Evolutionary conservation across 2,113 vertebrate species (phyloP), one percentile per base, ranked within the genome.

Genomic region (human): DNA sequence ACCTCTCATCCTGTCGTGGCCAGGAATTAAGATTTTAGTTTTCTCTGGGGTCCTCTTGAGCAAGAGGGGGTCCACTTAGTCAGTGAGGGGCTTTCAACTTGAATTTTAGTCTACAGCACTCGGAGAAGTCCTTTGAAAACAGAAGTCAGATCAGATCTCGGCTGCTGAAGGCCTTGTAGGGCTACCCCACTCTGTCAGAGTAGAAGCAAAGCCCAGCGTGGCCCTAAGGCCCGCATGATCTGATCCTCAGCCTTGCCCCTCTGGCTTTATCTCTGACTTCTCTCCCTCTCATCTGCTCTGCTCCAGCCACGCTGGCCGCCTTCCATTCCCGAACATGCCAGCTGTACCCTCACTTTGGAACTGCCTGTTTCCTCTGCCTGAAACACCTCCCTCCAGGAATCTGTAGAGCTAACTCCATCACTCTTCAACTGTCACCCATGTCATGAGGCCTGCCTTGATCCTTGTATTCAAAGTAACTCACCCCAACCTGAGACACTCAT

Each of bases 201-300:
- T 38, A 43, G 61, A 91, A 97, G 78, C 52, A 45, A 84, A 57
- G 79, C 20, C 35, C 38, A 40, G 59, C 9, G 52, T 3, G 61
- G 11, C 79, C 55, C 27, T 1, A 20, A 79, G 23, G 5, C 23
- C 52, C 13, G 48, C n/a, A 10, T 7, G 23, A 12, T 18, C 64
- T 38, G 30, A 25, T 16, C 23, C 30, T 43, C 18, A 72, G 12
- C 5, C 1, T 32, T 45, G 38, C 20, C 35, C 25, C 8, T 57
- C 84, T 5, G 4, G 11, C 20, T 48, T 40, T 12, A 5, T 38
- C 35, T 76, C 48, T 38, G 9, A 35, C 3, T 3, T 4, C 66
- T 17, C 13, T 18, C 8, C 7, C 38, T 7, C 8, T 27, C 2
- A 0, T 6, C 25, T 25, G 16, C 25, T 78, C 30, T 25, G 45